Conservation (phyloP, 2,113 vertebrate species). For the Aphelocoma coerulescens region DNA sequence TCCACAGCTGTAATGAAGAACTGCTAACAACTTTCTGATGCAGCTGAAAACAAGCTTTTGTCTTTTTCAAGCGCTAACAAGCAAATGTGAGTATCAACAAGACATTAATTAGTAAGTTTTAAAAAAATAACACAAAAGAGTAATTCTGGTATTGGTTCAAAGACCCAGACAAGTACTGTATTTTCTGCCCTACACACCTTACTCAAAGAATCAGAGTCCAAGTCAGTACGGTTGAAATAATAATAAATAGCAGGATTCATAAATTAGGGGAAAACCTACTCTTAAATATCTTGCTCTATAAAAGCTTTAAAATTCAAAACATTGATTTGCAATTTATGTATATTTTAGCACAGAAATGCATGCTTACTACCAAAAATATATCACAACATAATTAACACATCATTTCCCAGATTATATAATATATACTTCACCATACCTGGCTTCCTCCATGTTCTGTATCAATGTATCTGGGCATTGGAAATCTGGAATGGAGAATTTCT, state of each 20-base stretch:
- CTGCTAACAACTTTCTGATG: neutral
- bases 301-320: neutral
- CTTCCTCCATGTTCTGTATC: constrained; percentile 97
- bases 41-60: neutral
- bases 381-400: neutral
- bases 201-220: neutral
- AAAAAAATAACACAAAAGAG: neutral
- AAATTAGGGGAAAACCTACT: neutral
- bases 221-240: neutral
- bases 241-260: neutral
- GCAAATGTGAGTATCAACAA: neutral
- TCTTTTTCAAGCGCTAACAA: neutral
- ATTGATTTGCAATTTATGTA: neutral
- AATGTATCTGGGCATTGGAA: constrained; percentile 96
- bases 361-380: neutral
- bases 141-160: neutral
- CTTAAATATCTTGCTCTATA: neutral
- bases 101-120: neutral
- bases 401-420: neutral
- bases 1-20: neutral
- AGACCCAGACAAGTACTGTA: neutral
- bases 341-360: neutral
- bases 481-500: constrained; percentile 93
- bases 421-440: constrained; percentile 76
- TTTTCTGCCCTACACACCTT: neutral